These are phyloP conservation scores for Holacanthella duospinosa DNA, from an alignment of 2,888 invertebrate species.

Conservation along the genomic window DNA sequence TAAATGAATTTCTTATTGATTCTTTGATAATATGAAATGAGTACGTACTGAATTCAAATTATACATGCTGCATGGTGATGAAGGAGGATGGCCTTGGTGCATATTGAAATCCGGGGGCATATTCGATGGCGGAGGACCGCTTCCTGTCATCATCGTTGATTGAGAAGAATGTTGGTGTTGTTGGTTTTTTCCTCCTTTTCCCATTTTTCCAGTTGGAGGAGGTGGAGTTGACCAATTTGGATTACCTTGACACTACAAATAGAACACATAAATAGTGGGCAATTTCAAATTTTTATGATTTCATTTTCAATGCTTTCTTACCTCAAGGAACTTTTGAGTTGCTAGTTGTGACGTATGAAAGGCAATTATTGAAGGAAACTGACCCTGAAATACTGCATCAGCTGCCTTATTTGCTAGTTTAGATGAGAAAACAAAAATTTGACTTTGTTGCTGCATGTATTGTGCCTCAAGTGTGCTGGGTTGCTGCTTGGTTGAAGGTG, in stretches of 20 bases:
- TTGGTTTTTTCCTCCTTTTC: constrained; percentile 36
- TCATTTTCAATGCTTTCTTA: too few relatives aligned
- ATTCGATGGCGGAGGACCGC: constrained; percentile 28
- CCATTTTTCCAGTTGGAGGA: constrained; percentile 31
- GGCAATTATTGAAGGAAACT: constrained; percentile 81
- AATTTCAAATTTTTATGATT: background rate
- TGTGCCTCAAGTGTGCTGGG: constrained; percentile 67
- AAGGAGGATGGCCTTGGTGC: constrained; percentile 27
- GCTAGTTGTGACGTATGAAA: constrained; percentile 92
- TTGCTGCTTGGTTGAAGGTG: constrained; percentile 49
- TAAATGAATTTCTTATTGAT: too few relatives aligned
- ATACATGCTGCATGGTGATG: constrained; percentile 3
- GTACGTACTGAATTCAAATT: constrained; percentile 1
- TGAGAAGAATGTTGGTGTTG: constrained; percentile 19
- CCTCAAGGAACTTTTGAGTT: constrained; percentile 88
- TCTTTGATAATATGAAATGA: too few relatives aligned
- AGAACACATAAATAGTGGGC: background rate
- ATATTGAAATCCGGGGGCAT: constrained; percentile 36
- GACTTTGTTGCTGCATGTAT: constrained; percentile 91
- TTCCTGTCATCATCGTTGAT: constrained; percentile 17
- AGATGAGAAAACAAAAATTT: constrained; percentile 95
- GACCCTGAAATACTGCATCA: constrained; percentile 78
- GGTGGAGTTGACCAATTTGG: constrained; percentile 33
- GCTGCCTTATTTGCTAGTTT: constrained; percentile 88
- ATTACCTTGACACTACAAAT: constrained; percentile 35